Evolutionary conservation across 2,113 vertebrate genomes (phyloP), one percentile per base, ranked within the genome.

Genomic region (Balaenoptera acutorostrata): DNA sequence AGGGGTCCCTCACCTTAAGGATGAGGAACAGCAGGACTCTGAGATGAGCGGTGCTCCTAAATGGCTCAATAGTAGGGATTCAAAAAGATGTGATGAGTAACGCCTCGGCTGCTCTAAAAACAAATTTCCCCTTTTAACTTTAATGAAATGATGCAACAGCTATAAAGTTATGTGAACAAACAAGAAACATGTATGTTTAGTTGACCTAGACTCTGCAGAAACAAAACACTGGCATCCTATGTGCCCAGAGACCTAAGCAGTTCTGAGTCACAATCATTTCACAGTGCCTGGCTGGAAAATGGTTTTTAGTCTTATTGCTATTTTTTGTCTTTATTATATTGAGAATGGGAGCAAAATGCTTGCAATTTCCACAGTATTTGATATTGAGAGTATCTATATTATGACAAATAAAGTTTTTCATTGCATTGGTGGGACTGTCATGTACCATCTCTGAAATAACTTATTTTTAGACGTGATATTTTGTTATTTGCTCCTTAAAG

Each of bases 291-390:
- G 61, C 44, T 97, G 77, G 91, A 86, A 95, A 93, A 57, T 21
- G 49, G 68, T 21, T 69, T 83, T 93, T 74, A 88, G 75, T 93
- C 69, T 80, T 95, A 97, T 64, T 97, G 96, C 81, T 81, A 81
- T 84, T 93, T 97, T 94, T 74, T 92, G 77, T 93, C 88, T 96
- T 96, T 96, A 97, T 97, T 98, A 83, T 59, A 68, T 46, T 81
- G 63, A 92, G n/a, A 89, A 93, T 49, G 39, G 52, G 64, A 97
- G 64, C 36, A 93, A 95, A 96, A 91, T 49, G 59, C 57, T 96
- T 93, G 44, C 44, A 93, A 93, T 92, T 97, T 87, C 81, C 74
- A 74, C 68, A 85, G 59, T 21, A 68, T 63, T 93, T 95, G 95
- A 49, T 63, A 44, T 59, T 87, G 39, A 57, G n/a, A 72, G 57